phyloP scores from a whole-genome alignment of 2,888 invertebrate genomes.

The Alviniconcha strummeri region DNA sequence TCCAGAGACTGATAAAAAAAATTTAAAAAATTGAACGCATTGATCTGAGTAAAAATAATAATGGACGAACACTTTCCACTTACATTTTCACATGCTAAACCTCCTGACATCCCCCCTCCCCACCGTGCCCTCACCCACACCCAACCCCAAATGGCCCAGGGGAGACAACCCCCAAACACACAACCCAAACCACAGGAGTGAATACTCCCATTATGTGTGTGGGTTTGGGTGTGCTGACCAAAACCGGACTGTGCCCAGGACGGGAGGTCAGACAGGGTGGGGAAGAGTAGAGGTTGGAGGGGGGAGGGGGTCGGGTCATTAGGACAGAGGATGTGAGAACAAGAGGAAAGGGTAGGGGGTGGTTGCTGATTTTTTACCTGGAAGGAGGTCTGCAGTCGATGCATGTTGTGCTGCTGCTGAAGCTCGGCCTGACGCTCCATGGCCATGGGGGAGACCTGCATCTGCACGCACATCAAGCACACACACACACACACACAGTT shows the following conservation, averaged over 20 bases:
- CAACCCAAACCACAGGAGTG: too few relatives aligned
- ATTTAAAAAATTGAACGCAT: not conserved
- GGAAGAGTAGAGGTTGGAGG: not conserved
- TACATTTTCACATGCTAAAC: not conserved
- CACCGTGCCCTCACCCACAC: too few relatives aligned
- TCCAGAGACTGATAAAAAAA: not conserved
- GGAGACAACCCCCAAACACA: not conserved
- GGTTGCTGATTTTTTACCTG: slow-evolving; percentile 40
- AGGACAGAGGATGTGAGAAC: not conserved
- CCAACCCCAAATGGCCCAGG: not conserved
- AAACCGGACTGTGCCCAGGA: not conserved
- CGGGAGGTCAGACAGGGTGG: not conserved
- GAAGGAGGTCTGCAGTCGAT: slow-evolving; percentile 69
- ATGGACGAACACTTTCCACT: not conserved
- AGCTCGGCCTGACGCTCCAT: slow-evolving; percentile 70
- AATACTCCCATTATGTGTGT: too few relatives aligned
- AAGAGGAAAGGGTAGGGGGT: not conserved
- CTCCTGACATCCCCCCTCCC: too few relatives aligned
- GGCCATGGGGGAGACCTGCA: slow-evolving; percentile 67
- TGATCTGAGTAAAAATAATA: not conserved
- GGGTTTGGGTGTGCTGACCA: too few relatives aligned
- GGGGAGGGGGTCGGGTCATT: not conserved
- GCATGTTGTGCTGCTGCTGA: slow-evolving; percentile 74
- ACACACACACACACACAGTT: not conserved
- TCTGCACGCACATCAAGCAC: slow-evolving; percentile 58